Evolutionary conservation across 2,797 vertebrate species (phyloP).

Genomic region (Scolopax bukidnonensis): DNA sequence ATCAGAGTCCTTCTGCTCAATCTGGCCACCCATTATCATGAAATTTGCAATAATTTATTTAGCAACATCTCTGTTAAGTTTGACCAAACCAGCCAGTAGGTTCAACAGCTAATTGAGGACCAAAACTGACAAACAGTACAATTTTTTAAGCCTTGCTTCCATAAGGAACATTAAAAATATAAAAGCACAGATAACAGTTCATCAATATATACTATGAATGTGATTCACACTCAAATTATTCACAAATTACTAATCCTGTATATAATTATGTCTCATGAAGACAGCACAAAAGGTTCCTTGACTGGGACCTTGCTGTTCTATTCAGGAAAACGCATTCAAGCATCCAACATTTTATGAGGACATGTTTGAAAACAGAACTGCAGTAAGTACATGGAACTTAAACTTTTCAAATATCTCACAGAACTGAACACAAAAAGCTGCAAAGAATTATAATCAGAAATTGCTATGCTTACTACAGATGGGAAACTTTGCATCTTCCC

Average conservation of each 20-base stretch:
- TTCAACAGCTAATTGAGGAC: not conserved
- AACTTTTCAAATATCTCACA: not conserved
- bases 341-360: not conserved
- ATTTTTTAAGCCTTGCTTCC: not conserved
- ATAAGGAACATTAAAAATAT: not conserved
- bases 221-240: conserved; percentile 34
- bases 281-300: conserved; percentile 26
- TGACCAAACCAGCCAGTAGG: not conserved
- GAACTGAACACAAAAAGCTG: not conserved
- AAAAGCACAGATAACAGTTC: not conserved
- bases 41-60: not conserved
- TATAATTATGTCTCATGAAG: conserved; percentile 38
- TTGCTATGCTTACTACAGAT: not conserved
- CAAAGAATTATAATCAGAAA: not conserved
- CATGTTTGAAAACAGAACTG: conserved; percentile 4
- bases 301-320: not conserved
- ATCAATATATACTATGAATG: not conserved
- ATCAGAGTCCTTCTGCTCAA: not conserved
- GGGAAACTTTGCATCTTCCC: not conserved
- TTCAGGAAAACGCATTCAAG: not conserved
- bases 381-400: not conserved
- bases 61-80: not conserved
- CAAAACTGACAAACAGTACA: not conserved
- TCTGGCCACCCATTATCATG: not conserved
- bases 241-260: not conserved